These are phyloP conservation scores for Muscicapa comitata DNA, from an alignment of 2,797 vertebrate species.

Conservation along the genomic window DNA sequence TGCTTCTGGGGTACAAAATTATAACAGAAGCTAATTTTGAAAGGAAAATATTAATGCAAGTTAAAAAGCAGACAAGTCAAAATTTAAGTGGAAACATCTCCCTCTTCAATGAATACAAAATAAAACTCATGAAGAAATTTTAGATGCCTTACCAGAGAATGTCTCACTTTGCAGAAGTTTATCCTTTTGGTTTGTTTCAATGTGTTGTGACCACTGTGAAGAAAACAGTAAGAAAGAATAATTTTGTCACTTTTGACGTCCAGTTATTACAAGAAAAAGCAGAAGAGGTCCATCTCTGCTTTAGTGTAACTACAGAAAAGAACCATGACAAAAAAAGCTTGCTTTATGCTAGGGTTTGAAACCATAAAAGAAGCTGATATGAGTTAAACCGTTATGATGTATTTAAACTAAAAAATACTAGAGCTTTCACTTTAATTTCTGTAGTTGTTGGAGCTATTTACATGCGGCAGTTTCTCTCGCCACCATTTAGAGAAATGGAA, in stretches of 20 bases:
- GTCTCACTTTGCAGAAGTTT: background rate
- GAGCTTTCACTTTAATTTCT: background rate
- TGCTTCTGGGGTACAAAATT: background rate
- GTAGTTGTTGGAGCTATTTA: background rate
- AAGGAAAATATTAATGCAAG: background rate
- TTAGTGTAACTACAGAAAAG: background rate
- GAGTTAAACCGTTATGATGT: background rate
- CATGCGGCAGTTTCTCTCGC: rapidly evolving
- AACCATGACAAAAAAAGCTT: background rate
- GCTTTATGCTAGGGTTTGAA: background rate
- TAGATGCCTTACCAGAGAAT: background rate
- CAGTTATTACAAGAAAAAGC: background rate
- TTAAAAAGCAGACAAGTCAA: background rate
- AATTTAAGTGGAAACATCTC: background rate
- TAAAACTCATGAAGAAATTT: background rate
- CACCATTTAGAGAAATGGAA: background rate
- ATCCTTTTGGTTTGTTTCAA: background rate
- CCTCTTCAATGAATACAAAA: background rate
- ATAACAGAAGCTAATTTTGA: background rate
- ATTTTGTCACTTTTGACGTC: background rate
- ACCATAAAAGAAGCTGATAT: background rate
- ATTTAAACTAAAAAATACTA: background rate
- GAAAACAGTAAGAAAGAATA: background rate
- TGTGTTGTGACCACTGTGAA: background rate
- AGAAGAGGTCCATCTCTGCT: background rate